A percentile compares a stretch with the other conserved stretches of the same genome.
Conservation (phyloP, 2,113 vertebrate species). For the Struthio camelus region DNA sequence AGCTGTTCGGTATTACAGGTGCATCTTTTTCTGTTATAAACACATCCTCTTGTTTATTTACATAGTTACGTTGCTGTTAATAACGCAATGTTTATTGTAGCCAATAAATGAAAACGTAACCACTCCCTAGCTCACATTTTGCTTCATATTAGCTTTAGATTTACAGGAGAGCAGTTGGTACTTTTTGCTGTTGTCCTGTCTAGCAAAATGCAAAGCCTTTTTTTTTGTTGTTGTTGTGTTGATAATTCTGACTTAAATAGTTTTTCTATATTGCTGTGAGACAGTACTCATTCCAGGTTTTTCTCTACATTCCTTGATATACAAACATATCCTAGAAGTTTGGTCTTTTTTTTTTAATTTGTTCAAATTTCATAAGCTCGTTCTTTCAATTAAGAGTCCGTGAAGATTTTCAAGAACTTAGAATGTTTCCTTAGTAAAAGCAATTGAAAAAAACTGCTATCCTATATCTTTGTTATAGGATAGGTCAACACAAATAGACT, state of each 20-base stretch:
- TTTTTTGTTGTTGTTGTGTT: background rate
- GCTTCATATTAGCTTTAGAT: background rate
- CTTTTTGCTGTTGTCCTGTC: background rate
- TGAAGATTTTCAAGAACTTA: background rate
- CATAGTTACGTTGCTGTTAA: background rate
- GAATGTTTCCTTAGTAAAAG: background rate
- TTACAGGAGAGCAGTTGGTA: background rate
- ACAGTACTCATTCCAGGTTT: background rate
- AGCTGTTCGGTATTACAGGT: background rate
- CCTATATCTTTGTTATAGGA: background rate
- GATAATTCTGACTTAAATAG: background rate
- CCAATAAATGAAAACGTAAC: background rate
- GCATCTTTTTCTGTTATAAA: background rate
- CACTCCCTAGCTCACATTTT: background rate
- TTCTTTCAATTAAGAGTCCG: background rate
- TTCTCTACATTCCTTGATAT: background rate
- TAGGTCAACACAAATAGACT: background rate
- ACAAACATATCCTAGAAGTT: accelerated
- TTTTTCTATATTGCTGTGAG: background rate
- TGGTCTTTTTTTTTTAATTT: background rate
- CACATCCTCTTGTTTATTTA: background rate
- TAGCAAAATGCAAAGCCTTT: background rate
- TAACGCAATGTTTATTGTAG: background rate
- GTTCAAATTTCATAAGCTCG: background rate
- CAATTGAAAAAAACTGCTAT: background rate